Base-by-base conservation (phyloP, 2,797 vertebrate genomes). In the Leucoraja ocellata region DNA sequence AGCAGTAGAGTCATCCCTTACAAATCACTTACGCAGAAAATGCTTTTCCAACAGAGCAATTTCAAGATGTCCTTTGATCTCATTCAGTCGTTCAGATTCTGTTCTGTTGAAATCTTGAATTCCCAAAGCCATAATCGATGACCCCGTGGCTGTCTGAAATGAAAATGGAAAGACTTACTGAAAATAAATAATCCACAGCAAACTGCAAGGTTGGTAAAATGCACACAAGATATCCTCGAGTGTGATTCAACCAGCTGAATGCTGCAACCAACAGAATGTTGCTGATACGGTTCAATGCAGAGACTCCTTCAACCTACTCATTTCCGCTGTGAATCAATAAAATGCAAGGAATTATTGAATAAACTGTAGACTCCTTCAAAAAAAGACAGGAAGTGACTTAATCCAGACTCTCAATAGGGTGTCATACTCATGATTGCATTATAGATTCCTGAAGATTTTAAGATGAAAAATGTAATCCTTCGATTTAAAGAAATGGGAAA, bases 1-100 rank as follows among this genome's bases (percentile, higher is more conserved):
- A 39, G 13, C 0, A 73, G 36, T 36, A 46, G 21, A 28, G 68
- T 74, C 90, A 28, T 11, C 9, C 4, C 21, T 39, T 54, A 58
- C 32, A 93, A 77, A 46, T 0, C 95, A 99, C 99, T 99, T 96
- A 99, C 99, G 98, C 83, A 99, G 94, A 95, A 99, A 99, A 96
- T 99, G 98, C 95, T 99, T 99, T 96, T 99, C 99, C 97, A 99
- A 94, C 96, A 99, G 98, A 96, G 99, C 99, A 94, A 99, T 99
- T 96, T 99, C 99, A 96, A 99, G 96, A 95, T 99, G 99, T 95
- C 99, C 99, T 96, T 99, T 99, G 95, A 99, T 98, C 96, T 99
- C 99, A 28, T 98, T 99, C 93, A 99, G 96, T 86, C 98, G 97
- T 93, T 99, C 99, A 4, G 96, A 97, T 93, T 99, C 99, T 0